phyloP scores from a whole-genome alignment of 1,140 invertebrate genomes.

The Eufriesea mexicana region DNA sequence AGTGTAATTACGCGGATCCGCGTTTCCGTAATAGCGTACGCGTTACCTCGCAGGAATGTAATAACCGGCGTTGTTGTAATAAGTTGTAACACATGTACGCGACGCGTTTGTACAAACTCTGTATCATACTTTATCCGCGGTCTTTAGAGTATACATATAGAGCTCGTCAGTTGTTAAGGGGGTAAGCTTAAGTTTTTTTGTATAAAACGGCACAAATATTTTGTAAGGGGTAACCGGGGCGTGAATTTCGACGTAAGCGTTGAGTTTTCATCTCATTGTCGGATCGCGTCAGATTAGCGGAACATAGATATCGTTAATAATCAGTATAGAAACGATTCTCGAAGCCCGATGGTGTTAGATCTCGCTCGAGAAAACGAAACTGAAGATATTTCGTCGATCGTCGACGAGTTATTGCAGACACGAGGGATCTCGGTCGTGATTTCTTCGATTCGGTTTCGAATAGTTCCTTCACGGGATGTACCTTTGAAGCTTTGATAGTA shows the following conservation, averaged over 20 bases:
- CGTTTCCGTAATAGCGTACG: conserved; percentile 2
- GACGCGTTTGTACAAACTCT: conserved; percentile 70
- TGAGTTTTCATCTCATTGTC: conserved; percentile 49
- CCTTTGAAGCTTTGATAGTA: too few relatives aligned
- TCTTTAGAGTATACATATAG: conserved; percentile 38
- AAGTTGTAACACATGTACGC: conserved; percentile 37
- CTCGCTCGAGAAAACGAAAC: background rate
- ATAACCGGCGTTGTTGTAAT: conserved; percentile 33
- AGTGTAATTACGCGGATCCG: conserved; percentile 43
- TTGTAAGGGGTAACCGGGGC: conserved; percentile 53
- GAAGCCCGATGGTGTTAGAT: conserved; percentile 26
- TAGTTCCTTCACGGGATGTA: too few relatives aligned
- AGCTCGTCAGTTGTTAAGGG: conserved; percentile 47
- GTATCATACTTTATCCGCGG: conserved; percentile 63
- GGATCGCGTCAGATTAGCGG: conserved; percentile 12
- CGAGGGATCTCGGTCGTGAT: background rate
- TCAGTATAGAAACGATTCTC: conserved; percentile 28
- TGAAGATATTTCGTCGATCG: background rate
- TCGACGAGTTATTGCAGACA: background rate
- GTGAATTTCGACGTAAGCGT: conserved; percentile 27
- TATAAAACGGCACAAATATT: conserved; percentile 69
- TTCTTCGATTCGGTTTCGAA: too few relatives aligned
- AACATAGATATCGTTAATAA: conserved; percentile 22
- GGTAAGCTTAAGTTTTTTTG: conserved; percentile 64
- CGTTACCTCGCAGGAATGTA: conserved; percentile 47